These are phyloP conservation scores for Sarcophaga bullata DNA, from an alignment of 1,140 invertebrate genomes.

Conservation along the genomic window DNA sequence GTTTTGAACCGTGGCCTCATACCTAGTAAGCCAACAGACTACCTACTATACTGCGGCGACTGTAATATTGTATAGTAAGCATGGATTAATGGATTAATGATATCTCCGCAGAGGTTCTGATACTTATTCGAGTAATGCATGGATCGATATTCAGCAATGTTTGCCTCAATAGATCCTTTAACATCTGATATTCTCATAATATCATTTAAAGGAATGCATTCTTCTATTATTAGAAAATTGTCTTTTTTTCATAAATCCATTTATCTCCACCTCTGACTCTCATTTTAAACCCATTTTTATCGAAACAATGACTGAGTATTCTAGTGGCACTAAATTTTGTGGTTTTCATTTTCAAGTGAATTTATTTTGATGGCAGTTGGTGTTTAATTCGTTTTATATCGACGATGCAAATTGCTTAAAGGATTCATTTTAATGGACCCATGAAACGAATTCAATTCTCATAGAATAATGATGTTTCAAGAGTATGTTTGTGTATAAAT, in stretches of 20 bases:
- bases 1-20: too few species aligned
- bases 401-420: not conserved
- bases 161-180: too few species aligned
- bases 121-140: too few species aligned
- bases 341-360: slow-evolving; percentile 17
- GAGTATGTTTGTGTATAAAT: not conserved
- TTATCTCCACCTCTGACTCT: not conserved
- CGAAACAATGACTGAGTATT: not conserved
- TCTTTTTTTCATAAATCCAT: not conserved
- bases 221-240: too few species aligned
- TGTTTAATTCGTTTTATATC: not conserved
- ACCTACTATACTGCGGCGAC: too few species aligned
- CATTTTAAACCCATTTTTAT: not conserved
- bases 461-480: not conserved
- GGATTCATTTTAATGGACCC: not conserved
- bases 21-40: too few species aligned
- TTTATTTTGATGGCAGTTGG: slow-evolving; percentile 27
- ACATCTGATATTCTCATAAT: too few species aligned
- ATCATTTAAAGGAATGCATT: too few species aligned
- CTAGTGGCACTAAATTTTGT: not conserved
- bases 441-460: not conserved
- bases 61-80: too few species aligned
- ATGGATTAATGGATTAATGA: too few species aligned
- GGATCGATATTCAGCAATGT: too few species aligned
- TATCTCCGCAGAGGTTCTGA: too few species aligned